Percentiles rank a stretch among this genome's conserved stretches.
These are phyloP conservation scores for Anolis apletophallus DNA, from an alignment of 2,797 vertebrate species.

Conservation along the genomic window DNA sequence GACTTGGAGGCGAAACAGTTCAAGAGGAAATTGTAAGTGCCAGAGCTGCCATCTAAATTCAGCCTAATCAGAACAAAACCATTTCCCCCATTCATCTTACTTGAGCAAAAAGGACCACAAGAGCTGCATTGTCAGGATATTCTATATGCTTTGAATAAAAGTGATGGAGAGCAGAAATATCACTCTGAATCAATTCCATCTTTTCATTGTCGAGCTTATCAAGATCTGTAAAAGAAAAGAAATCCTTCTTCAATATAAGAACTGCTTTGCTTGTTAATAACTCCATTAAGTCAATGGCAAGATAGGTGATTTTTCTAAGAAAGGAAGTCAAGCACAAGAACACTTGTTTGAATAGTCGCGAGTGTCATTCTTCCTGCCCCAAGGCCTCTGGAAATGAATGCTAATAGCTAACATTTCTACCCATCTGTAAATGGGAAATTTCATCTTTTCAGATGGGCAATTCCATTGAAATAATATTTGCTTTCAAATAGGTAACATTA, in stretches of 20 bases:
- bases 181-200: constrained; percentile 86
- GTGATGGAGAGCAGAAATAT: constrained; percentile 89
- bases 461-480: background rate
- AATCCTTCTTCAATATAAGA: constrained; percentile 64
- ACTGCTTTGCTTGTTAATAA: constrained; percentile 29
- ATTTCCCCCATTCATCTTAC: constrained; percentile 72
- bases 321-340: background rate
- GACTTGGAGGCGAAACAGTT: background rate
- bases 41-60: background rate
- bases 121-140: constrained; percentile 83
- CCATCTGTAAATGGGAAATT: background rate
- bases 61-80: constrained; percentile 26
- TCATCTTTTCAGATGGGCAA: background rate
- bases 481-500: background rate
- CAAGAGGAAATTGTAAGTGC: background rate
- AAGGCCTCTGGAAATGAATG: background rate
- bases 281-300: constrained; percentile 33
- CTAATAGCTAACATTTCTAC: background rate
- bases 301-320: constrained; percentile 6
- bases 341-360: background rate
- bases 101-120: constrained; percentile 91
- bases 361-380: background rate
- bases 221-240: constrained; percentile 81
- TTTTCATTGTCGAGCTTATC: constrained; percentile 93
- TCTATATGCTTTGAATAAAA: constrained; percentile 96